Percentiles rank a stretch among this genome's conserved stretches.
These are phyloP conservation scores for Glyptemys insculpta DNA, from an alignment of 2,797 vertebrate genomes.

Conservation along the genomic window DNA sequence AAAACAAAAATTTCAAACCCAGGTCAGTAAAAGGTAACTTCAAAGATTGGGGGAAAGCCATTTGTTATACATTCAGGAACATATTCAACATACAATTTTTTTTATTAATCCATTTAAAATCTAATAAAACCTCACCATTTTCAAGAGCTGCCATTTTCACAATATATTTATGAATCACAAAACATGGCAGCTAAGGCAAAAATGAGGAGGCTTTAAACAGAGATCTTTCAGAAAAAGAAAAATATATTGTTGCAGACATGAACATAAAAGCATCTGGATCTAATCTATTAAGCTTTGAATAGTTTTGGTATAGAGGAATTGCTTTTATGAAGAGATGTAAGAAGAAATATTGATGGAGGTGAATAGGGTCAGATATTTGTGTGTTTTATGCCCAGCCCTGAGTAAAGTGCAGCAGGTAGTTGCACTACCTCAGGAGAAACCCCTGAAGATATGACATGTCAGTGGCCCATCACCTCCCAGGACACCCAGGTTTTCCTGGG, in stretches of 20 bases:
- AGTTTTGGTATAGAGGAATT: not conserved
- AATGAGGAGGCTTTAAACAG: not conserved
- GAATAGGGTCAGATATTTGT: not conserved
- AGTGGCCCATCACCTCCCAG: not conserved
- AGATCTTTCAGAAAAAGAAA: not conserved
- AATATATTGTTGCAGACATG: not conserved
- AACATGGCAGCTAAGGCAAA: not conserved
- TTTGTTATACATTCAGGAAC: not conserved
- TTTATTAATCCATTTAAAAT: not conserved
- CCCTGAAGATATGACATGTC: conserved; percentile 2
- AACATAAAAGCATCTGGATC: not conserved
- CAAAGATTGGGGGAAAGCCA: not conserved
- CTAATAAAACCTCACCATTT: not conserved
- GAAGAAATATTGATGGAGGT: not conserved
- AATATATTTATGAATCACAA: not conserved
- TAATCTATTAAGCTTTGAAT: not conserved
- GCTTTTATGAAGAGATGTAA: not conserved
- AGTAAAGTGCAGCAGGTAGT: not conserved
- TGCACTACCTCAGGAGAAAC: conserved; percentile 30
- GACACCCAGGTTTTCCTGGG: not conserved
- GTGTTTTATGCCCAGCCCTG: not conserved
- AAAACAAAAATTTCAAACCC: not conserved
- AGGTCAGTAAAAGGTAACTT: not conserved
- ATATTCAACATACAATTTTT: not conserved
- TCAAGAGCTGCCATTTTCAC: not conserved